Conservation (phyloP, 2,888 invertebrate species). For the Timema podura region DNA sequence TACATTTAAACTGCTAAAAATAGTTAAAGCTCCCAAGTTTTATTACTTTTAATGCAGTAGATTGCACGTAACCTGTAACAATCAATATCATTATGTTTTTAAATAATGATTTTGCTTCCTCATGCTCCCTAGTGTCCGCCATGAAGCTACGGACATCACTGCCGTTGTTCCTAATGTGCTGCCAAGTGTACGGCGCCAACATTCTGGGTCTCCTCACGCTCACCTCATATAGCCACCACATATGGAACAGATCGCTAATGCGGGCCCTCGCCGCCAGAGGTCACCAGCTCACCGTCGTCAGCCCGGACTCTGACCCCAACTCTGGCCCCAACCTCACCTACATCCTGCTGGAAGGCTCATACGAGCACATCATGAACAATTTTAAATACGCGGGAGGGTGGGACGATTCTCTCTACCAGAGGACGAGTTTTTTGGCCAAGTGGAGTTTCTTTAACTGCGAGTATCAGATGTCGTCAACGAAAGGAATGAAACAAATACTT, state of each 20-base stretch:
- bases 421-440: neutral
- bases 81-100: too few relatives aligned
- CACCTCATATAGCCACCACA: conserved; percentile 20
- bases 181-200: conserved; percentile 13
- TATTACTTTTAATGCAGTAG: too few relatives aligned
- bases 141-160: too few relatives aligned
- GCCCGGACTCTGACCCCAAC: conserved; percentile 18
- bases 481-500: neutral
- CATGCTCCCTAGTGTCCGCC: too few relatives aligned
- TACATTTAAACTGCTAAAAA: too few relatives aligned
- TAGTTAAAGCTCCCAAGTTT: too few relatives aligned
- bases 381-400: conserved; percentile 31
- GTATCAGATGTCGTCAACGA: neutral
- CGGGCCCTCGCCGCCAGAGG: conserved; percentile 17
- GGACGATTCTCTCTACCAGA: conserved; percentile 15
- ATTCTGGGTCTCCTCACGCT: conserved; percentile 17
- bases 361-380: neutral
- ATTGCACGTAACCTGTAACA: too few relatives aligned
- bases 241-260: conserved; percentile 16
- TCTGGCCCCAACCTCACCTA: conserved; percentile 12
- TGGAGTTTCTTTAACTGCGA: neutral
- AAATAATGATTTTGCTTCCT: too few relatives aligned
- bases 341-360: conserved; percentile 20
- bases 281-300: conserved; percentile 23
- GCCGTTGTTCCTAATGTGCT: neutral